These are phyloP conservation scores for Urocynchramus pylzowi DNA, from an alignment of 2,113 vertebrate species.

Conservation along the genomic window DNA sequence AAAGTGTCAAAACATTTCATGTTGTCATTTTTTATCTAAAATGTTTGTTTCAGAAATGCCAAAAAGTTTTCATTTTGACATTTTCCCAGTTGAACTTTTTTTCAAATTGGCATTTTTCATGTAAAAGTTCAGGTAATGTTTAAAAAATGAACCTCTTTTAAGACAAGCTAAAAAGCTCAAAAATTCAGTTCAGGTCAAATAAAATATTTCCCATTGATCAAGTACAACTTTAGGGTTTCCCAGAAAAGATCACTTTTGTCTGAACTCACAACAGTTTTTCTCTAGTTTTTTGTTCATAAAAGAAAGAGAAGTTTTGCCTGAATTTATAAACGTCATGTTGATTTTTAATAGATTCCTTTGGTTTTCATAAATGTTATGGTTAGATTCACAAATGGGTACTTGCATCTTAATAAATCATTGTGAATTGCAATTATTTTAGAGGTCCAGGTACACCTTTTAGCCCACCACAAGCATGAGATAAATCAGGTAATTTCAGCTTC, in stretches of 20 bases:
- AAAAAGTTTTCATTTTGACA: slow-evolving; percentile 41
- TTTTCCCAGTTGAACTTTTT: background rate
- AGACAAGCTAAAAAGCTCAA: background rate
- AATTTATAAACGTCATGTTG: background rate
- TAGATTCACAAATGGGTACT: background rate
- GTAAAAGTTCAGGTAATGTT: slow-evolving; percentile 20
- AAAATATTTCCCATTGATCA: background rate
- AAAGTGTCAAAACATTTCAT: slow-evolving; percentile 49
- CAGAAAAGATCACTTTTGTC: background rate
- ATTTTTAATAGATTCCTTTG: background rate
- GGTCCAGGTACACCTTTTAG: background rate
- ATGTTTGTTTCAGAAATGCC: slow-evolving; percentile 52
- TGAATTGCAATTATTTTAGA: background rate
- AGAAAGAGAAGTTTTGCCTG: background rate
- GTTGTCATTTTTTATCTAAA: slow-evolving; percentile 45
- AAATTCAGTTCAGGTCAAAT: background rate
- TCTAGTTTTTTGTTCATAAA: background rate
- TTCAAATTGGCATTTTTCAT: slow-evolving; percentile 1
- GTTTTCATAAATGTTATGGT: background rate
- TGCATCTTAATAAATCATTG: background rate
- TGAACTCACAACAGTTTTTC: background rate
- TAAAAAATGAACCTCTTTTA: background rate
- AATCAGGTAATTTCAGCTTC: background rate
- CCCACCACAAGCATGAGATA: background rate
- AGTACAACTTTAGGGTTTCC: background rate